Evolutionary conservation across 2,888 invertebrate species (phyloP).

Genomic region (Endotricha flammealis): DNA sequence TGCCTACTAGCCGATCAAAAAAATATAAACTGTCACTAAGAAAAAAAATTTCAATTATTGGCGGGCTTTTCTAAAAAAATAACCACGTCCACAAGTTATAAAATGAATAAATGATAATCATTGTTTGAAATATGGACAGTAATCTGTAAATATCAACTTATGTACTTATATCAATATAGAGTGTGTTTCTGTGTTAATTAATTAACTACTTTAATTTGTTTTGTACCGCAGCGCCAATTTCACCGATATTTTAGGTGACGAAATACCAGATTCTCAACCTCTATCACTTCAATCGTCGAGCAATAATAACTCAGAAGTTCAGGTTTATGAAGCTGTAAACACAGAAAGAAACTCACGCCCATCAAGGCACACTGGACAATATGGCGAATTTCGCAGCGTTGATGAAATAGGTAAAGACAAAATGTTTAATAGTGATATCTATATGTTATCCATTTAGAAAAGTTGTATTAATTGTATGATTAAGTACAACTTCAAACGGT

Average conservation of each 20-base stretch:
- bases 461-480: too few relatives aligned
- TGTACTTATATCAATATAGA: too few relatives aligned
- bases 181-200: too few relatives aligned
- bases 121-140: conserved; percentile 2
- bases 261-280: conserved; percentile 55
- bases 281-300: conserved; percentile 45
- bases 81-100: too few relatives aligned
- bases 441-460: too few relatives aligned
- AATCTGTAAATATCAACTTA: conserved; percentile 30
- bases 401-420: conserved; percentile 70
- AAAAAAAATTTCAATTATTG: too few relatives aligned
- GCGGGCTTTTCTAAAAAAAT: too few relatives aligned
- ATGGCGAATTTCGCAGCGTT: conserved; percentile 52
- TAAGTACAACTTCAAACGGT: too few relatives aligned
- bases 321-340: conserved; percentile 6
- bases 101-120: too few relatives aligned
- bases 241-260: conserved; percentile 55
- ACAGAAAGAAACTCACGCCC: conserved; percentile 30
- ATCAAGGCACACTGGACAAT: conserved; percentile 49
- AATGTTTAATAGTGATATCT: too few relatives aligned
- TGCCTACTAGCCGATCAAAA: too few relatives aligned
- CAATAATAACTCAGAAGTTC: conserved; percentile 15
- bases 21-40: too few relatives aligned
- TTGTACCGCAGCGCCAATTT: conserved; percentile 41
- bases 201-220: not conserved